These are phyloP conservation scores for Coregonus ussuriensis DNA, from an alignment of 2,797 vertebrate species.

Conservation along the genomic window DNA sequence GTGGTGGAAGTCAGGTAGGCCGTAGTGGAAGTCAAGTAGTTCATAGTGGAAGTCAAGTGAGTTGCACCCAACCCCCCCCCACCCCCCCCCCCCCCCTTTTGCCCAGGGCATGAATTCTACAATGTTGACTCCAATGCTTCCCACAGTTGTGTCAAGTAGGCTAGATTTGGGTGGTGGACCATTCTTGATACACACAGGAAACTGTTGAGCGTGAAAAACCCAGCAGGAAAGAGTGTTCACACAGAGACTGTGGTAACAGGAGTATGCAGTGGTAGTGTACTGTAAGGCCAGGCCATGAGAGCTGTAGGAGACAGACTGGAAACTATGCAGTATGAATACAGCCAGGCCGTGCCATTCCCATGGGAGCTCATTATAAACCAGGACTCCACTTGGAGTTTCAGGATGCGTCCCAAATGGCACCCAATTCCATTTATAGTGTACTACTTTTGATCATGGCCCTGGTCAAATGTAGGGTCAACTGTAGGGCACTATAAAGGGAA, in stretches of 20 bases:
- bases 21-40: too few relatives aligned
- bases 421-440: background rate
- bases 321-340: conserved; percentile 31
- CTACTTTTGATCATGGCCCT: background rate
- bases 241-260: conserved; percentile 27
- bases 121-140: too few relatives aligned
- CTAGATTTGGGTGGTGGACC: too few relatives aligned
- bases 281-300: conserved; percentile 11
- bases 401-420: background rate
- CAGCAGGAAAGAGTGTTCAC: background rate
- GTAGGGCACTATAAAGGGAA: background rate
- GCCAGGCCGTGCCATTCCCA: conserved; percentile 33
- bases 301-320: conserved; percentile 41
- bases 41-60: too few relatives aligned
- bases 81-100: too few relatives aligned
- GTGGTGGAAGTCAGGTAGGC: too few relatives aligned
- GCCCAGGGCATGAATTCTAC: too few relatives aligned
- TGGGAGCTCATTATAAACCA: conserved; percentile 59
- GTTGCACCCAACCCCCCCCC: too few relatives aligned
- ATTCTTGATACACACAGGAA: too few relatives aligned
- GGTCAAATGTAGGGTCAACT: background rate
- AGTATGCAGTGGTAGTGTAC: conserved; percentile 6
- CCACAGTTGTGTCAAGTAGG: too few relatives aligned
- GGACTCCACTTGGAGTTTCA: conserved; percentile 10
- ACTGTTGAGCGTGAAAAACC: too few relatives aligned